Base-by-base conservation (phyloP, 2,888 invertebrate genomes). In the Eilema caniola region DNA sequence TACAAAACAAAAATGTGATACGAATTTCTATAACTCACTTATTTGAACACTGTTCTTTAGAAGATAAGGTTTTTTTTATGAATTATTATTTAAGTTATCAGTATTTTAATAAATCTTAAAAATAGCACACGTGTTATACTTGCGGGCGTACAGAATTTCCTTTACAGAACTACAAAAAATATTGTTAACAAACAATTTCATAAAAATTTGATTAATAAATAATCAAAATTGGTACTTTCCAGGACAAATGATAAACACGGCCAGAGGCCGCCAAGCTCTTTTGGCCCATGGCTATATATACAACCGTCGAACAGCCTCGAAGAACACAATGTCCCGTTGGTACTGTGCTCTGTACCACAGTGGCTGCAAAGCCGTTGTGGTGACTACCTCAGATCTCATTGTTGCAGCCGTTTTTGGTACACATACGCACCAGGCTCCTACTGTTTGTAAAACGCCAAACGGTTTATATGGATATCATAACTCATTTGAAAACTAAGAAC, bases 321-420 rank as follows among this genome's bases (percentile, higher is more conserved):
- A 37, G 56, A 25, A 74, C 11, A 59, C 57, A 0, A 76, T 63
- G 10, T 79, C 60, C 33, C 74, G 86, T 0, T 86, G 85, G 86
- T 74, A 76, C 7, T 87, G 87, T 65, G 71, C 75, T 5, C 76
- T 73, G 20, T 82, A 79, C 33, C 69, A 71, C 23, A 60, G 24
- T 1, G 88, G 88, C 3, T 92, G 92, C 65, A 85, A 82, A 4
- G 90, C 89, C 2, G 75, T 79, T 16, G 69, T 91, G 10, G 72
- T 82, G 65, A 76, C 76, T 10, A 70, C 63, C 24, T n/a, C 62
- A 2, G n/a, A 68, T 8, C n/a, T 73, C n/a, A 11, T 68, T 33
- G 60, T 79, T 24, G 53, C 33, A 12, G 25, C 62, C 11, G 25
- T 66, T 3, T 61, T 66, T 56, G 77, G 77, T 10, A 23, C 62